Base-by-base conservation (phyloP, 2,797 vertebrate species). In the Chanos chanos region DNA sequence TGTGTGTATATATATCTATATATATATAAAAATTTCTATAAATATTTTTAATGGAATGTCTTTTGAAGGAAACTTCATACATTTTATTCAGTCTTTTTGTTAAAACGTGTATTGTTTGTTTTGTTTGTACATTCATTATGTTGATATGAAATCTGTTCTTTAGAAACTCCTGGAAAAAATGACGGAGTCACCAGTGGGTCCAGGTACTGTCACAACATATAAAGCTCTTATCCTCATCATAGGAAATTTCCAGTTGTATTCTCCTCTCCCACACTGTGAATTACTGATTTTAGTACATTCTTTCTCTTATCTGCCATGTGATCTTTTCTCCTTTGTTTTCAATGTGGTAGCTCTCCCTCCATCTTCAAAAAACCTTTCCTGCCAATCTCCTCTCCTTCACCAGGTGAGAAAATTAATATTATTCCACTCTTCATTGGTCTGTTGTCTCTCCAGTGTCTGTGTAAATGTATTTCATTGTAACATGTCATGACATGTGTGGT, bases 341-440 rank as follows among this genome's bases (percentile, higher is more conserved):
- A n/a, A n/a, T 61, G 8, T 72, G 91, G 88, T 70, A 74, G 85
- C 56, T 93, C 93, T 62, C 92, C 93, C 0, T 91, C 92, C 19
- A 89, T 85, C 74, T 94, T 96, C 77, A 92, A 90, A 67, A 93
- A 89, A 73, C 92, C 93, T 4, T 92, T 95, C 50, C 88, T 95
- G 62, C 92, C 93, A 2, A 87, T 93, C 36, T 91, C 91, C 0
- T 86, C 91, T 36, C 78, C 89, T 16, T 76, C 78, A 28, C 87
- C 90, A 85, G 91, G 93, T 93, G 75, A 89, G 77, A 56, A 56
- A 33, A 6, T n/a, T n/a, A n/a, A 9, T 40, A 4, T 4, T 10
- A 9, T 37, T 15, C 34, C 33, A 49, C 57, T 22, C 15, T 36
- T 6, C 22, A 40, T 64, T 64, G 13, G 45, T 68, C 36, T 54